Evolutionary conservation across 2,888 invertebrate genomes (phyloP).

Genomic region (Cephalotes varians): DNA sequence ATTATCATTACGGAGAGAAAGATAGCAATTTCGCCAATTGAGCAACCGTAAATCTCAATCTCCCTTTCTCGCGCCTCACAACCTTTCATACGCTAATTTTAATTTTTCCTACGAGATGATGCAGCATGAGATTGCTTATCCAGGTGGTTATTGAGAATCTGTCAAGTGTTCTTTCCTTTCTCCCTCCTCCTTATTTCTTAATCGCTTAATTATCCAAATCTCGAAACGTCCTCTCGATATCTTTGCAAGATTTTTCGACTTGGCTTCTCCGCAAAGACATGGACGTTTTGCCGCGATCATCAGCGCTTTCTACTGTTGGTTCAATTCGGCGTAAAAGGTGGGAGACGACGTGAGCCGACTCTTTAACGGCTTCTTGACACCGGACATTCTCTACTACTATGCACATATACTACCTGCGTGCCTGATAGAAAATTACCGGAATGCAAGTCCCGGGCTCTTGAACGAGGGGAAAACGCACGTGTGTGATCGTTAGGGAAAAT

Average conservation of each 20-base stretch:
- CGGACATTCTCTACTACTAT: conserved; percentile 51
- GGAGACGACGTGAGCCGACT: conserved; percentile 59
- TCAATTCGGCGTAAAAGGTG: conserved; percentile 31
- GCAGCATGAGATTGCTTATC: neutral
- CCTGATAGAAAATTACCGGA: conserved; percentile 67
- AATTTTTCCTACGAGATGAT: neutral
- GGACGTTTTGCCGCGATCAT: conserved; percentile 19
- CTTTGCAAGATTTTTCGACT: neutral
- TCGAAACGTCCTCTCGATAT: neutral
- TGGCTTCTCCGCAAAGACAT: conserved; percentile 28
- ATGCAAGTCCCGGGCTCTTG: conserved; percentile 73
- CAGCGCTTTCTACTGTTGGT: conserved; percentile 58
- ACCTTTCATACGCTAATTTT: neutral
- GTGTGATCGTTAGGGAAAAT: neutral
- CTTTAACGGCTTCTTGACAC: conserved; percentile 71
- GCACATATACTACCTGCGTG: conserved; percentile 65
- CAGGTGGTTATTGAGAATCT: neutral
- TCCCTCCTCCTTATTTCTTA: neutral
- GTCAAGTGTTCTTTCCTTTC: neutral
- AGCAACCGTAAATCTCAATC: conserved; percentile 49
- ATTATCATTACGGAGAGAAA: conserved; percentile 57
- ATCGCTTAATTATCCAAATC: conserved; percentile 27
- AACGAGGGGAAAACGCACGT: conserved; percentile 32
- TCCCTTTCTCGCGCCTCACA: neutral
- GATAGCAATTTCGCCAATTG: conserved; percentile 68